phyloP scores from a whole-genome alignment of 2,888 invertebrate species.

The Acanthococcus lagerstroemiae region DNA sequence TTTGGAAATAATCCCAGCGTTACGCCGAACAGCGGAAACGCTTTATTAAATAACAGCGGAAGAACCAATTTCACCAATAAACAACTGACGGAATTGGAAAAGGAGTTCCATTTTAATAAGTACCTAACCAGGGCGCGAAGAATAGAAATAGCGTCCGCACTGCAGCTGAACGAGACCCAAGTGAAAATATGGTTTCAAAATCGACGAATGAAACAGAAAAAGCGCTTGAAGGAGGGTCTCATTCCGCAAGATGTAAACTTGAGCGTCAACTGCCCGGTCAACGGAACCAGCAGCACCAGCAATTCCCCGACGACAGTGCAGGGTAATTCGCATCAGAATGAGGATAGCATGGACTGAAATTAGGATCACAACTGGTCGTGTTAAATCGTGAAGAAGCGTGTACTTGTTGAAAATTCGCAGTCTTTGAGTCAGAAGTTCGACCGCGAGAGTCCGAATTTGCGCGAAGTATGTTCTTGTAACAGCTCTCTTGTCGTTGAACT shows the following conservation, averaged over 20 bases:
- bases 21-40: constrained; percentile 30
- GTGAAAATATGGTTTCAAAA: constrained; percentile 71
- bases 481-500: too few relatives aligned
- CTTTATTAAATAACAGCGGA: constrained; percentile 63
- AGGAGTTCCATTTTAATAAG: constrained; percentile 99
- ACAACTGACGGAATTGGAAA: constrained; percentile 96
- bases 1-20: constrained; percentile 24
- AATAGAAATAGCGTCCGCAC: constrained; percentile 93
- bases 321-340: constrained; percentile 17
- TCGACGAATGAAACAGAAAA: constrained; percentile 96
- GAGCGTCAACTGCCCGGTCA: not conserved
- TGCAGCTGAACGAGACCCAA: constrained; percentile 95
- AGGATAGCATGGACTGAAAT: constrained; percentile 29
- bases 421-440: too few relatives aligned
- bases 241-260: constrained; percentile 37
- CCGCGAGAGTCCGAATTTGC: too few relatives aligned
- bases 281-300: constrained; percentile 32
- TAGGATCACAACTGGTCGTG: too few relatives aligned
- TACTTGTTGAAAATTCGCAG: too few relatives aligned
- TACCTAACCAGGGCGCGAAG: constrained; percentile 92
- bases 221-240: constrained; percentile 83
- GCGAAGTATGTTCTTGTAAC: too few relatives aligned
- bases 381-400: too few relatives aligned
- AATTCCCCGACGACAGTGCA: constrained; percentile 32
- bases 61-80: constrained; percentile 99